phyloP scores from a whole-genome alignment of 2,888 invertebrate genomes.

The Brachyptera putata region DNA sequence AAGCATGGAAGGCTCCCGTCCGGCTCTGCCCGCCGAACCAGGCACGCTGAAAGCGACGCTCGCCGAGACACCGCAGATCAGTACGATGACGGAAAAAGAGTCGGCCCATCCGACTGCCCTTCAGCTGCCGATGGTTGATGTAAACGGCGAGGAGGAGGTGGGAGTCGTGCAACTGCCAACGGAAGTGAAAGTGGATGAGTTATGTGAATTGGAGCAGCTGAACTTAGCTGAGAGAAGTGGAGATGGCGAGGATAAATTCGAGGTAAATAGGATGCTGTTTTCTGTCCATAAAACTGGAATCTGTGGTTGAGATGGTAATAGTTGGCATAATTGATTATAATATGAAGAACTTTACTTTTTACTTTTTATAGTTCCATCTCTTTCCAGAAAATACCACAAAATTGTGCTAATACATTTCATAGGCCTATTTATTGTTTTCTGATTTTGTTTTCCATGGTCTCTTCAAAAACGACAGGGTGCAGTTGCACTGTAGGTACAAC shows the following conservation, averaged over 20 bases:
- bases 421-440: too few relatives aligned
- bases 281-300: too few relatives aligned
- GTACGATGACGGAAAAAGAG: constrained; percentile 91
- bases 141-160: background rate
- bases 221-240: constrained; percentile 11
- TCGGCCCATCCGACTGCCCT: constrained; percentile 71
- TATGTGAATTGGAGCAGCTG: background rate
- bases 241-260: constrained; percentile 26
- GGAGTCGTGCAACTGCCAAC: background rate
- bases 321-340: too few relatives aligned
- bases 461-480: too few relatives aligned
- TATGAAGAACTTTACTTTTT: too few relatives aligned
- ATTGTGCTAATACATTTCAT: too few relatives aligned
- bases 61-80: constrained; percentile 81
- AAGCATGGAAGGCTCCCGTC: constrained; percentile 74
- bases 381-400: too few relatives aligned
- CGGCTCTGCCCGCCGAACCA: constrained; percentile 83
- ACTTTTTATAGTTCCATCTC: too few relatives aligned
- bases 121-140: constrained; percentile 35
- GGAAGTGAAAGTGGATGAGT: background rate
- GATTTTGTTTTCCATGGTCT: too few relatives aligned
- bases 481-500: too few relatives aligned
- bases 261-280: too few relatives aligned
- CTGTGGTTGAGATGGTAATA: too few relatives aligned
- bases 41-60: constrained; percentile 87